phyloP scores from a whole-genome alignment of 2,113 vertebrate species.

The Strix aluco region DNA sequence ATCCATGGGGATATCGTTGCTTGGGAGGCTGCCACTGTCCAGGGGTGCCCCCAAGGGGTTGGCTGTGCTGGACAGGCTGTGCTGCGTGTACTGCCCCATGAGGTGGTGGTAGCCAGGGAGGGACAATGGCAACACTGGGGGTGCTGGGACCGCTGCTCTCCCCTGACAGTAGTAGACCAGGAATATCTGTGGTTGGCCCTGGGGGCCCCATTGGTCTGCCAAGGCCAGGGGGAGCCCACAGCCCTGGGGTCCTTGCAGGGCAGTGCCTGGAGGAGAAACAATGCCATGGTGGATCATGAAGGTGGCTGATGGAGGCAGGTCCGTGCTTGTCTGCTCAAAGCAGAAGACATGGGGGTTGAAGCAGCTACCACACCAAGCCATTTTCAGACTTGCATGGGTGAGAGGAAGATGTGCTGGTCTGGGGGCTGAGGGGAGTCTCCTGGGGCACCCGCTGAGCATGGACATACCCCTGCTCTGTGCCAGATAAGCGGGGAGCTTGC shows the following conservation, averaged over 20 bases:
- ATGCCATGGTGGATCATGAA: fast-evolving
- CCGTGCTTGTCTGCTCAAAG: background rate
- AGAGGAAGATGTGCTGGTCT: background rate
- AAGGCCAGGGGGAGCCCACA: too few relatives aligned
- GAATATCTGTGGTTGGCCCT: background rate
- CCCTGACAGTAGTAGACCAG: too few relatives aligned
- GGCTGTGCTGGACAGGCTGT: background rate
- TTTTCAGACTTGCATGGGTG: background rate
- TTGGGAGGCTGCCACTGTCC: background rate
- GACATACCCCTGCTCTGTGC: background rate
- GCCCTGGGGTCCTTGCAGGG: too few relatives aligned
- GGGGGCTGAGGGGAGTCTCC: background rate
- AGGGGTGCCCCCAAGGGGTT: background rate
- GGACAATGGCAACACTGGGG: too few relatives aligned
- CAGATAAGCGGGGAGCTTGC: background rate
- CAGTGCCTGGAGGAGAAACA: background rate
- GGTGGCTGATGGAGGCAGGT: background rate
- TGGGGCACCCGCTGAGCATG: background rate
- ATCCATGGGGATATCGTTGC: background rate
- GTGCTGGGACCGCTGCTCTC: too few relatives aligned
- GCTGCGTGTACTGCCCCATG: background rate
- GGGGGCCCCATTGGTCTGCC: background rate
- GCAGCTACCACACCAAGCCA: background rate
- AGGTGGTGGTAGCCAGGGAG: background rate
- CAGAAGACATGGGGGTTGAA: background rate